Percentiles rank a stretch among this genome's conserved stretches.
These are phyloP conservation scores for Falco naumanni DNA, from an alignment of 2,797 vertebrate genomes.

Conservation along the genomic window DNA sequence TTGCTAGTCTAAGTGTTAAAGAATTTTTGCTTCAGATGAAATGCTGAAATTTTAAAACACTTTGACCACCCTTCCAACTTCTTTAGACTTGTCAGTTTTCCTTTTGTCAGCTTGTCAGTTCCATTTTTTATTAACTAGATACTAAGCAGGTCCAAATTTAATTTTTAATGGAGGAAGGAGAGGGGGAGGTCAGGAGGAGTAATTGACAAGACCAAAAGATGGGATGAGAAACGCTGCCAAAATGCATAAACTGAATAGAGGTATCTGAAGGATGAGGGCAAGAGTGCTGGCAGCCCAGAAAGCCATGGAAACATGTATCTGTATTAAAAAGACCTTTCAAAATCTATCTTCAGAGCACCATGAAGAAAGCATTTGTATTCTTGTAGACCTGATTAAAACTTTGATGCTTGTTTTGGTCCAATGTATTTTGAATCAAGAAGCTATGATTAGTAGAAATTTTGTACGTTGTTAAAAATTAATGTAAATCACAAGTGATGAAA, in stretches of 20 bases:
- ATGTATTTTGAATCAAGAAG: background rate
- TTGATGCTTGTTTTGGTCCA: background rate
- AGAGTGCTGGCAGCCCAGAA: conserved; percentile 3
- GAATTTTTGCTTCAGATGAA: background rate
- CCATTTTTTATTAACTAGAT: conserved; percentile 46
- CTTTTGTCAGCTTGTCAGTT: conserved; percentile 51
- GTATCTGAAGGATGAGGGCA: background rate
- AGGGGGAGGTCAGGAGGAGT: background rate
- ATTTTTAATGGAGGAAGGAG: conserved; percentile 24
- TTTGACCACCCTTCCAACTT: background rate
- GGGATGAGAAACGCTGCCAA: conserved; percentile 9
- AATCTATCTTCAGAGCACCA: background rate
- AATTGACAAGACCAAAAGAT: conserved; percentile 29
- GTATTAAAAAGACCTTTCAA: background rate
- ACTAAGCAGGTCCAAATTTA: conserved; percentile 18
- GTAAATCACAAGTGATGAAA: background rate
- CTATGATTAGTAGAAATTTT: background rate
- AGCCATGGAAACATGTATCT: background rate
- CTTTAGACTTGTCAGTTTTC: conserved; percentile 44
- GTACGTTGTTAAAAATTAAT: background rate
- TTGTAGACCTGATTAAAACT: background rate
- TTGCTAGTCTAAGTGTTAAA: background rate
- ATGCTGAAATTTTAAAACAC: conserved; percentile 2
- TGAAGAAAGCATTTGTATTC: background rate
- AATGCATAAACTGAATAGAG: background rate